A percentile compares a stretch with the other conserved stretches of the same genome.
Evolutionary conservation across 2,888 invertebrate species (phyloP).

Genomic region (Catocala sponsa): DNA sequence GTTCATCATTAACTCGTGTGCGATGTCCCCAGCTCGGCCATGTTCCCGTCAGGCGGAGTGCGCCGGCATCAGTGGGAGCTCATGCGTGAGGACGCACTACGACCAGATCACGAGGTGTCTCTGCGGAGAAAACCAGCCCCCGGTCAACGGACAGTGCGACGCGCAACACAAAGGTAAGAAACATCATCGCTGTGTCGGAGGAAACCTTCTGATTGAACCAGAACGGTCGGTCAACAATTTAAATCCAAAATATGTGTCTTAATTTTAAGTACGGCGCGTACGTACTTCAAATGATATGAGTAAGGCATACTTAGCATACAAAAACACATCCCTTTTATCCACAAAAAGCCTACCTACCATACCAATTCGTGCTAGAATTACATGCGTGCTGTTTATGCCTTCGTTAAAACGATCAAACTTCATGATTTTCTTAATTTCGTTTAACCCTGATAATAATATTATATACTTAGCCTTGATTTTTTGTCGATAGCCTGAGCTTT

Average conservation of each 20-base stretch:
- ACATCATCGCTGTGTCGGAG: conserved; percentile 5
- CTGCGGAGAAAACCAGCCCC: conserved; percentile 91
- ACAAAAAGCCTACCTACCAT: no score
- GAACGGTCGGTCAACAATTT: no score
- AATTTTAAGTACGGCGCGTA: no score
- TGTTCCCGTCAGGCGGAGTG: conserved; percentile 90
- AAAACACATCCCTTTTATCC: no score
- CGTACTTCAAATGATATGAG: no score
- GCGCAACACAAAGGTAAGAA: conserved; percentile 89
- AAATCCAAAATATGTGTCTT: no score
- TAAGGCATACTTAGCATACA: no score
- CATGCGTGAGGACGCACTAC: conserved; percentile 90
- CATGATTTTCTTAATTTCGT: no score
- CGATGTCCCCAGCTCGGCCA: conserved; percentile 83
- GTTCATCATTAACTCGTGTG: background rate
- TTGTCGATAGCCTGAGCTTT: background rate
- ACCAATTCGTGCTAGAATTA: no score
- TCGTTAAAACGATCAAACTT: no score
- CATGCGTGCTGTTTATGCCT: no score
- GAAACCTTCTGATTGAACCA: background rate
- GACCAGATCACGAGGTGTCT: conserved; percentile 90
- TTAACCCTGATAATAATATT: no score
- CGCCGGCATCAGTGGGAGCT: conserved; percentile 89
- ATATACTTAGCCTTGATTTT: background rate
- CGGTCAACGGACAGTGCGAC: conserved; percentile 90